Percentiles rank a stretch among this genome's conserved stretches.
These are phyloP conservation scores for Blastobasis adustella DNA, from an alignment of 2,888 invertebrate genomes.

Conservation along the genomic window DNA sequence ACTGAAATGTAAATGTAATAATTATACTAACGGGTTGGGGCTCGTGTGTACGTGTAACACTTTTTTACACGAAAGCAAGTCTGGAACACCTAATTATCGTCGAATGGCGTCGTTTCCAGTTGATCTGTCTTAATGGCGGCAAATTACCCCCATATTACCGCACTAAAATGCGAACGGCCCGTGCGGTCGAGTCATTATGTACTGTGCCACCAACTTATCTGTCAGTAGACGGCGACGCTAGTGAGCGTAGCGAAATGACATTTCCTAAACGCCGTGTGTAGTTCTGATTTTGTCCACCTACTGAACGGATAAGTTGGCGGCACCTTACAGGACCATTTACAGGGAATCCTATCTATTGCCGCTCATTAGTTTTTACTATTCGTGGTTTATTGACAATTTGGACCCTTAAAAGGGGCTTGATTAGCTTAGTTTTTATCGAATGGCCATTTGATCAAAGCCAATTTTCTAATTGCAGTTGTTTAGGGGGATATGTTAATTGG, in stretches of 20 bases:
- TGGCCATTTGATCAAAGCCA: background rate
- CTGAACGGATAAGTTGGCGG: too few species aligned
- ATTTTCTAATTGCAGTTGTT: background rate
- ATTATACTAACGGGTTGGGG: constrained; percentile 31
- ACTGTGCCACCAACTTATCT: too few species aligned
- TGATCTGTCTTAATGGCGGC: constrained; percentile 64
- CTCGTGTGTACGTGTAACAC: constrained; percentile 43
- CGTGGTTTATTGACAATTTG: constrained; percentile 13
- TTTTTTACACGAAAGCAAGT: constrained; percentile 52
- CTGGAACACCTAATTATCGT: constrained; percentile 59
- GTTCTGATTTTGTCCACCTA: constrained; percentile 20
- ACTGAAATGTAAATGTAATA: too few species aligned
- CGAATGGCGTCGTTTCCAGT: constrained; percentile 52
- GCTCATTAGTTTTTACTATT: constrained; percentile 36
- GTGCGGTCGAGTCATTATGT: constrained; percentile 32
- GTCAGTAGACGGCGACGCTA: too few species aligned
- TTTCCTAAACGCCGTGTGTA: too few species aligned
- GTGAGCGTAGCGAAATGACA: too few species aligned
- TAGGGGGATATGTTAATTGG: background rate
- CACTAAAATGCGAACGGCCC: constrained; percentile 41
- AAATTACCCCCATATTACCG: constrained; percentile 56
- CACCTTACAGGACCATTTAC: constrained; percentile 23
- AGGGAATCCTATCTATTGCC: constrained; percentile 39
- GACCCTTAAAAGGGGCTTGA: constrained; percentile 3
- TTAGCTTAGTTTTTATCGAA: constrained; percentile 1